Percentiles rank a stretch among this genome's conserved stretches.
These are phyloP conservation scores for Dynastes maya DNA, from an alignment of 2,888 invertebrate species.

Conservation along the genomic window DNA sequence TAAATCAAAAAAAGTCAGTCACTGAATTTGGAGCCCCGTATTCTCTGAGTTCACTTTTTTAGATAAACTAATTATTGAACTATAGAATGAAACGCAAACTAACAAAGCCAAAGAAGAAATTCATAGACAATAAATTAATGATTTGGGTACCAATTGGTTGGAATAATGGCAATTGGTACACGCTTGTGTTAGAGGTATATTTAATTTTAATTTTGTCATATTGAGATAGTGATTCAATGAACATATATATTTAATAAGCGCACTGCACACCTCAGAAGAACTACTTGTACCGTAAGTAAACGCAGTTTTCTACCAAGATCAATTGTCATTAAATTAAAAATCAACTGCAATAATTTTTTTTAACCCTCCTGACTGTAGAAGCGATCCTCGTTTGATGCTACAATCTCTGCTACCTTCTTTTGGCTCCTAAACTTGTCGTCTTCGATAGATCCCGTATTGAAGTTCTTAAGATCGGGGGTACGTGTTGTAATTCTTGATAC, in stretches of 20 bases:
- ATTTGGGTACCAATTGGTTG: constrained; percentile 21
- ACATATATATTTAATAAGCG: constrained; percentile 25
- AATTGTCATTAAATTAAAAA: constrained; percentile 41
- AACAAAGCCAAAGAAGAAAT: constrained; percentile 28
- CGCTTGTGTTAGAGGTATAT: background rate
- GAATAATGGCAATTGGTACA: constrained; percentile 25
- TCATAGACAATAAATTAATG: constrained; percentile 6
- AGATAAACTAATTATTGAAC: constrained; percentile 36
- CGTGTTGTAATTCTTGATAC: background rate
- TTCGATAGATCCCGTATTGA: background rate
- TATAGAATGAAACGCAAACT: constrained; percentile 37
- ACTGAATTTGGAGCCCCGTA: constrained; percentile 55
- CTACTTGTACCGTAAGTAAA: constrained; percentile 28
- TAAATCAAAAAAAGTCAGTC: constrained; percentile 57
- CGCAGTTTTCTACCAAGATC: constrained; percentile 43
- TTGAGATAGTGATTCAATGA: background rate
- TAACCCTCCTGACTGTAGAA: background rate
- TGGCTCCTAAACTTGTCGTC: background rate
- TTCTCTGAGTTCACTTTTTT: constrained; percentile 54
- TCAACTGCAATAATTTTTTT: constrained; percentile 49
- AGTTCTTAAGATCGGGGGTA: background rate
- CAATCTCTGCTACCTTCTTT: background rate
- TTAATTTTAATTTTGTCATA: constrained; percentile 22
- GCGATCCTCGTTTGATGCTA: background rate
- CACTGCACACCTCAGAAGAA: constrained; percentile 47